Conservation (phyloP, 2,797 vertebrate species). For the Synanceia verrucosa region DNA sequence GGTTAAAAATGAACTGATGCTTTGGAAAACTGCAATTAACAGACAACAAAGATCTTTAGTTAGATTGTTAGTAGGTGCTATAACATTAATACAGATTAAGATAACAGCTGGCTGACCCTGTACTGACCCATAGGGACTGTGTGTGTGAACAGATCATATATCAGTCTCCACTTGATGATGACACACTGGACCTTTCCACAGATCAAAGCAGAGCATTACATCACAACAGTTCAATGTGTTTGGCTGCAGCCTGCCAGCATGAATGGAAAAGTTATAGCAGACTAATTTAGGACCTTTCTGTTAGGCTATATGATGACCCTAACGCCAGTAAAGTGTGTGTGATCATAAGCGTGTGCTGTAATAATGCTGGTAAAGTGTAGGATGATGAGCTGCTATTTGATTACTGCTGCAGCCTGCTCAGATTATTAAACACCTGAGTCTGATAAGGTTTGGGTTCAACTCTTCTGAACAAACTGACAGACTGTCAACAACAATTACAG, state of each 20-base stretch:
- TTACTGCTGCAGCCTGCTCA: neutral
- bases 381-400: conserved; percentile 26
- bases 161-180: conserved; percentile 64
- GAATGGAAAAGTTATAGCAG: conserved; percentile 20
- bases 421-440: conserved; percentile 11
- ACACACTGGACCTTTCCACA: conserved; percentile 65
- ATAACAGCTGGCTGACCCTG: conserved; percentile 31
- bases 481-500: too few relatives aligned
- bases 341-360: conserved; percentile 8
- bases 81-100: neutral
- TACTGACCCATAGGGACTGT: conserved; percentile 31
- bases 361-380: conserved; percentile 16
- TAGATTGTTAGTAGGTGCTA: neutral
- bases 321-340: conserved; percentile 22
- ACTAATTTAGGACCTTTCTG: conserved; percentile 30
- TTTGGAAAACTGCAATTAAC: neutral
- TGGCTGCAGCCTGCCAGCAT: conserved; percentile 15
- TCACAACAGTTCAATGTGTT: conserved; percentile 59
- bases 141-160: conserved; percentile 57
- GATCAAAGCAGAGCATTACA: conserved; percentile 69
- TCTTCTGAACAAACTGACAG: neutral
- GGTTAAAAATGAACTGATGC: neutral
- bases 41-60: neutral
- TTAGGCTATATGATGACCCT: conserved; percentile 8
- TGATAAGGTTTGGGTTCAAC: too few relatives aligned